phyloP scores from a whole-genome alignment of 1,140 invertebrate genomes.

The Rhopalosiphum maidis region DNA sequence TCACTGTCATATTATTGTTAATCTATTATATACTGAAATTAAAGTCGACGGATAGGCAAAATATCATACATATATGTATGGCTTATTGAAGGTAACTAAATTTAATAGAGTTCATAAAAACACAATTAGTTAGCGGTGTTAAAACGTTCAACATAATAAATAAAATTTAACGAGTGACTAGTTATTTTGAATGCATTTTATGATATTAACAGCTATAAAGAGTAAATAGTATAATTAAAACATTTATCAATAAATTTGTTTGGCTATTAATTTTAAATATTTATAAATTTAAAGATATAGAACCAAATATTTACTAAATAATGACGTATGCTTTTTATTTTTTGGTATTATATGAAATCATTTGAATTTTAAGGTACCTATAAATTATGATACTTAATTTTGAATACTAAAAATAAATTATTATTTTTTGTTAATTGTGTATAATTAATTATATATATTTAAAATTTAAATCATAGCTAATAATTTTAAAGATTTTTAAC shows the following conservation, averaged over 20 bases:
- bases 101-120: neutral
- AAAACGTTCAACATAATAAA: neutral
- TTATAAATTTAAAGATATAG: neutral
- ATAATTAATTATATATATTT: neutral
- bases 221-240: neutral
- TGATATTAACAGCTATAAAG: neutral
- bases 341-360: neutral
- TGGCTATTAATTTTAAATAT: neutral
- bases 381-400: neutral
- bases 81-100: neutral
- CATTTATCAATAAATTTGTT: neutral
- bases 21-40: no score
- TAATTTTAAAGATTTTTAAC: neutral
- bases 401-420: neutral
- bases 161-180: neutral
- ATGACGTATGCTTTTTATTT: neutral
- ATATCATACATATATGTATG: neutral
- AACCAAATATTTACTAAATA: neutral
- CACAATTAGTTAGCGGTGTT: neutral
- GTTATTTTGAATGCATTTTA: neutral
- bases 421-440: no score
- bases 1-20: no score
- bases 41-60: neutral
- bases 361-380: neutral
- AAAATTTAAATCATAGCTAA: no score